These are phyloP conservation scores for Atta texana DNA, from an alignment of 1,140 invertebrate genomes.

Conservation along the genomic window DNA sequence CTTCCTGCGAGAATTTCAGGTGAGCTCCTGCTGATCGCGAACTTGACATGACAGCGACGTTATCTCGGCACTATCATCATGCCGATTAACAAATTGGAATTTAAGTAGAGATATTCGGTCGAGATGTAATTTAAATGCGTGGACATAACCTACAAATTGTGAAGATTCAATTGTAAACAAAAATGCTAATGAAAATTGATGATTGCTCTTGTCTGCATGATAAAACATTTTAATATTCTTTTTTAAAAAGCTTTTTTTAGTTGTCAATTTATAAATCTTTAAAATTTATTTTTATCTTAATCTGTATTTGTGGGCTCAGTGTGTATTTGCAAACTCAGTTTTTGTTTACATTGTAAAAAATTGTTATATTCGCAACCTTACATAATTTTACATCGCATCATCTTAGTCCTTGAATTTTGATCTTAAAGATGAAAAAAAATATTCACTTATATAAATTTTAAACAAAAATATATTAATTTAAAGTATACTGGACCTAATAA, in stretches of 20 bases:
- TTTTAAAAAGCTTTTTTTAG: constrained; percentile 33
- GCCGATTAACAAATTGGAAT: constrained; percentile 18
- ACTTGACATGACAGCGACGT: not conserved
- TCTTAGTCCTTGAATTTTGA: no score
- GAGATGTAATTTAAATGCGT: not conserved
- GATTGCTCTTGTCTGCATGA: not conserved
- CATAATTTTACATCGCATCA: no score
- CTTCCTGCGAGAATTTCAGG: constrained; percentile 94
- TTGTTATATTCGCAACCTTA: no score
- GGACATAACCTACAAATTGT: constrained; percentile 1
- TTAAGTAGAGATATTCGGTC: constrained; percentile 5
- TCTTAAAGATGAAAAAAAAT: no score
- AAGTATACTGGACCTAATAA: no score
- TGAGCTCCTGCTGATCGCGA: constrained; percentile 80
- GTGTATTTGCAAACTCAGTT: no score
- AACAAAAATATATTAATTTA: no score
- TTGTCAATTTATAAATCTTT: constrained; percentile 41
- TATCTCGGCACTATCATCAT: not conserved
- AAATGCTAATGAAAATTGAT: not conserved
- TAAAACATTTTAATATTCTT: not conserved
- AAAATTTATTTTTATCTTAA: not conserved
- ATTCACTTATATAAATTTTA: no score
- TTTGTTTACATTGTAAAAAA: no score
- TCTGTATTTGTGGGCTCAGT: not conserved
- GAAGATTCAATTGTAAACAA: not conserved